Percentiles rank a stretch among this genome's conserved stretches.
Evolutionary conservation across 2,797 vertebrate species (phyloP).

Genomic region (Pangasius krempfi): DNA sequence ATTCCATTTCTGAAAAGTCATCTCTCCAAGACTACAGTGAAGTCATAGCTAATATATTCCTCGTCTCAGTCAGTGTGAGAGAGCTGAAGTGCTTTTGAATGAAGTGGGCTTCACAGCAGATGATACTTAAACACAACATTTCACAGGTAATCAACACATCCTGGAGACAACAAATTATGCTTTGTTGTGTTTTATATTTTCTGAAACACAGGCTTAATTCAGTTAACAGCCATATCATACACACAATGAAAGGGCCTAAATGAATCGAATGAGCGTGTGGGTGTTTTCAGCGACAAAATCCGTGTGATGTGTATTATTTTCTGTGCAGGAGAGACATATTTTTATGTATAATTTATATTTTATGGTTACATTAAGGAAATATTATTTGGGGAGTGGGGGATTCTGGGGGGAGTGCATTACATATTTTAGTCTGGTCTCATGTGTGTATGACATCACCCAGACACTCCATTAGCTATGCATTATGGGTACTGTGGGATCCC

Average conservation of each 20-base stretch:
- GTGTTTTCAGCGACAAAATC: not conserved
- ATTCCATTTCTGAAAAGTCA: not conserved
- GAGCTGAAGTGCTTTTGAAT: conserved; percentile 25
- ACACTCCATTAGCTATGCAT: conserved; percentile 66
- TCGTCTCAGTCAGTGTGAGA: not conserved
- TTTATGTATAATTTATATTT: not conserved
- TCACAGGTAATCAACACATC: conserved; percentile 25
- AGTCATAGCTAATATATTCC: conserved; percentile 3
- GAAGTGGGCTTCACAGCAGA: conserved; percentile 18
- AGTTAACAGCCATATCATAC: not conserved
- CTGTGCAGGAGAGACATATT: not conserved
- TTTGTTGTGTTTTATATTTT: not conserved
- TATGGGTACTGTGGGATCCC: conserved; percentile 65
- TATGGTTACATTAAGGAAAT: not conserved
- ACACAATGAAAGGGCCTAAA: not conserved
- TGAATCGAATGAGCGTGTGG: not conserved
- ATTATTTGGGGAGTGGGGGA: not conserved
- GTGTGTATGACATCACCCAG: conserved; percentile 67
- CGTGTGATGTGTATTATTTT: not conserved
- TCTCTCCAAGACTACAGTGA: not conserved
- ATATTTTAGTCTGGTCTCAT: conserved; percentile 34
- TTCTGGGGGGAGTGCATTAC: not conserved
- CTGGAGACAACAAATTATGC: conserved; percentile 8
- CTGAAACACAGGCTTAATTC: not conserved
- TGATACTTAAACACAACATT: conserved; percentile 20